Evolutionary conservation across 2,113 vertebrate genomes (phyloP).

Genomic region (Otis tarda): DNA sequence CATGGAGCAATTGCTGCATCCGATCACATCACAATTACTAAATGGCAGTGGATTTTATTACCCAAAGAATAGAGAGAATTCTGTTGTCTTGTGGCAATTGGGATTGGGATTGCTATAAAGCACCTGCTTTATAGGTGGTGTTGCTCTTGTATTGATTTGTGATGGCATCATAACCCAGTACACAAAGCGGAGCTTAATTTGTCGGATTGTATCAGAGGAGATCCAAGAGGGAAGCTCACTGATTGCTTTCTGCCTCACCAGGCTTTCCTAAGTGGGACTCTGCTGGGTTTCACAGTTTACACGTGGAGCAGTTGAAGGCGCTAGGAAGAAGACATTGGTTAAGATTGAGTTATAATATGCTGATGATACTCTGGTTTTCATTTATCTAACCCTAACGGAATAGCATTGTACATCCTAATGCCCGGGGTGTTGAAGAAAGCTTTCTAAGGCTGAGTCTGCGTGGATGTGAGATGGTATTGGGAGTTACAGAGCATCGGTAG

Average conservation of each 20-base stretch:
- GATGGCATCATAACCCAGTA: neutral
- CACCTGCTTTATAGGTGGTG: neutral
- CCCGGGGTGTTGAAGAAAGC: too few relatives aligned
- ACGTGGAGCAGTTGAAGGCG: fast-evolving
- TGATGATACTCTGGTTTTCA: neutral
- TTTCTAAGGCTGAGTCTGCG: neutral
- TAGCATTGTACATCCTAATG: neutral
- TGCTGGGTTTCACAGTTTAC: neutral
- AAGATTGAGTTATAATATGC: neutral
- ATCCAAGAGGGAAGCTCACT: neutral
- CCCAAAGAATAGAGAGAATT: neutral
- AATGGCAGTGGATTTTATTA: neutral
- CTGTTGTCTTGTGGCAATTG: neutral
- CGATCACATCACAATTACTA: neutral
- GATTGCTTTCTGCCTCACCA: neutral
- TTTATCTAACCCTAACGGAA: neutral
- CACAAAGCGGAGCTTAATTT: neutral
- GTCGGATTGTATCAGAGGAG: neutral
- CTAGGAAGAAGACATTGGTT: neutral
- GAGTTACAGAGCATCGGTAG: neutral
- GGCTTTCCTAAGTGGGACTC: neutral
- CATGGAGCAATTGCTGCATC: neutral
- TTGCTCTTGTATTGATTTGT: neutral
- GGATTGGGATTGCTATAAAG: neutral
- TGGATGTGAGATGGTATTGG: neutral